phyloP scores from a whole-genome alignment of 2,888 invertebrate species.

The Agriopis marginaria region DNA sequence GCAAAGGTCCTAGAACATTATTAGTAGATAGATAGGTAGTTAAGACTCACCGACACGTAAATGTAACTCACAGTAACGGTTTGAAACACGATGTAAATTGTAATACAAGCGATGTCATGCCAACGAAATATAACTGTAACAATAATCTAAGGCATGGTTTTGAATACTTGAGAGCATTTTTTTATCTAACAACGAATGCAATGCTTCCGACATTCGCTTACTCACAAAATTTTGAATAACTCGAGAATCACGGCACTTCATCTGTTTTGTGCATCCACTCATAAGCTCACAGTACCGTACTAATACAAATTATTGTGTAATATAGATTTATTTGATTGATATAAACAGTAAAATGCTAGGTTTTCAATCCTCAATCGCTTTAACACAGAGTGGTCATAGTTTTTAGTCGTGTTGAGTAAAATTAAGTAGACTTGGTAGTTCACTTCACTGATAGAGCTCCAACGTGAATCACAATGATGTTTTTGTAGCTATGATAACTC shows the following conservation, averaged over 20 bases:
- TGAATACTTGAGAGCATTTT: slow-evolving; percentile 65
- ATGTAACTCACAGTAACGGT: slow-evolving; percentile 47
- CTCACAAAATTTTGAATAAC: slow-evolving; percentile 59
- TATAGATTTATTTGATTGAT: slow-evolving; percentile 16
- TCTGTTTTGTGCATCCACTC: slow-evolving; percentile 60
- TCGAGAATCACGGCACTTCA: slow-evolving; percentile 58
- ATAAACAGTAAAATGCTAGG: neutral
- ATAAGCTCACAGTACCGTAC: slow-evolving; percentile 48
- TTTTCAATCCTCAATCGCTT: neutral
- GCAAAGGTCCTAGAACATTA: slow-evolving; percentile 65
- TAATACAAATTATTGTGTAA: slow-evolving; percentile 44
- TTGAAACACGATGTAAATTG: slow-evolving; percentile 34
- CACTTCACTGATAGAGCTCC: neutral
- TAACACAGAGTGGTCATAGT: neutral
- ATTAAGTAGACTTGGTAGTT: slow-evolving; percentile 1
- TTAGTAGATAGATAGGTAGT: slow-evolving; percentile 63
- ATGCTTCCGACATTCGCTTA: slow-evolving; percentile 57
- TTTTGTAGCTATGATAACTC: too few species aligned
- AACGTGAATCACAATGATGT: neutral
- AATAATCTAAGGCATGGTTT: slow-evolving; percentile 77
- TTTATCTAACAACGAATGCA: slow-evolving; percentile 70
- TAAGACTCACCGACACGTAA: slow-evolving; percentile 52
- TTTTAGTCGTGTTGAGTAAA: neutral
- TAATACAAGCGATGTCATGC: slow-evolving; percentile 76
- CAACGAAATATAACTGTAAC: slow-evolving; percentile 57